Evolutionary conservation across 2,888 invertebrate genomes (phyloP).

Genomic region (Leistus spinibarbis): DNA sequence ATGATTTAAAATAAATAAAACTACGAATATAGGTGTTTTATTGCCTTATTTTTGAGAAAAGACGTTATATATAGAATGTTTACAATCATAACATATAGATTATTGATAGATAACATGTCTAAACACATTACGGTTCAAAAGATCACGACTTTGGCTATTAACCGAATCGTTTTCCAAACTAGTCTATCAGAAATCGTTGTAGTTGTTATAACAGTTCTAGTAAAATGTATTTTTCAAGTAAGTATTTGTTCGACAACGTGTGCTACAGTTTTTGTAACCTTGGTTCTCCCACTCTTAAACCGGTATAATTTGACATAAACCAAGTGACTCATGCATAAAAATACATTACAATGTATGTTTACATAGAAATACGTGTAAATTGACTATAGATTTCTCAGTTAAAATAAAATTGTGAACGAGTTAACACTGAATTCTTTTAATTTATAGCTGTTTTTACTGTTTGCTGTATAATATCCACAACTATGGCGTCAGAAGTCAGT

Average conservation of each 20-base stretch:
- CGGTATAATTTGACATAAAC: slow-evolving; percentile 13
- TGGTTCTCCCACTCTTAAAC: slow-evolving; percentile 8
- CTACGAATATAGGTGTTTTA: too few species aligned
- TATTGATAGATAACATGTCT: neutral
- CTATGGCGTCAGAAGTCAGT: slow-evolving; percentile 38
- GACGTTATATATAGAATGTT: too few species aligned
- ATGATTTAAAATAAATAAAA: too few species aligned
- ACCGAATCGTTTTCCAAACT: neutral
- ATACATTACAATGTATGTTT: neutral
- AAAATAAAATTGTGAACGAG: neutral
- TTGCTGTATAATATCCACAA: slow-evolving; percentile 34
- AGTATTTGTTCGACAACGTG: neutral
- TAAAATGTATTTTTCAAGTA: neutral
- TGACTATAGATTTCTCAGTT: neutral
- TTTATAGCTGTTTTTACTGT: slow-evolving; percentile 42
- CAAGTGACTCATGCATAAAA: slow-evolving; percentile 27
- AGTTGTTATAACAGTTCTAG: neutral
- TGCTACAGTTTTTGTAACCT: neutral
- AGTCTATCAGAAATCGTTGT: slow-evolving; percentile 2
- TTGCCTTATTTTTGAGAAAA: too few species aligned
- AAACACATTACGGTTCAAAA: neutral
- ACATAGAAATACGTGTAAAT: neutral
- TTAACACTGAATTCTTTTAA: neutral
- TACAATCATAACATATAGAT: neutral
- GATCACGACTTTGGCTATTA: neutral